phyloP scores from a whole-genome alignment of 2,797 vertebrate species.

The Pachyuromys duprasi region DNA sequence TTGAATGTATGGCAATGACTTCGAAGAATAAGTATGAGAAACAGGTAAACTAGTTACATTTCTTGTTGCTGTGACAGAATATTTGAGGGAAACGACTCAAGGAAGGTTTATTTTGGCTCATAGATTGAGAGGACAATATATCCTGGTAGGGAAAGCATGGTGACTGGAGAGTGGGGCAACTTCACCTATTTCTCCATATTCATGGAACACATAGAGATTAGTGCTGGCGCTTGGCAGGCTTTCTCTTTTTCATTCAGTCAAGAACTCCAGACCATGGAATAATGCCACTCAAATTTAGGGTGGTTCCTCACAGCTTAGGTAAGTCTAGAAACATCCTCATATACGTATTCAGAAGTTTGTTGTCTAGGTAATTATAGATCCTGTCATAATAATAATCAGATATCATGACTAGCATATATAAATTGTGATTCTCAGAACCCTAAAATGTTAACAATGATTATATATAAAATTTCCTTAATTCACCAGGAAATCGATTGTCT shows the following conservation, averaged over 20 bases:
- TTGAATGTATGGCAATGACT: not conserved
- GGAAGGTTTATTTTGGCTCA: not conserved
- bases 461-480: not conserved
- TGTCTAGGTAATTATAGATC: not conserved
- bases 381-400: not conserved
- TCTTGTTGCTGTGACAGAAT: not conserved
- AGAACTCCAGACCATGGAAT: not conserved
- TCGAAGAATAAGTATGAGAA: not conserved
- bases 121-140: not conserved
- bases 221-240: not conserved
- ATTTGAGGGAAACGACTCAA: not conserved
- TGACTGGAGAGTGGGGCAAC: not conserved
- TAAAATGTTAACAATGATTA: not conserved
- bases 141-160: not conserved
- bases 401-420: not conserved
- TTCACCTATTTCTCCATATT: not conserved
- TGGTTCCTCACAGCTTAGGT: not conserved
- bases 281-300: not conserved
- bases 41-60: too few species aligned
- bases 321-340: not conserved
- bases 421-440: not conserved
- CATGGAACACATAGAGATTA: not conserved
- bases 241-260: not conserved
- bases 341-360: not conserved
- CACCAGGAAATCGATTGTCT: constrained; percentile 8